Evolutionary conservation across 2,113 vertebrate genomes (phyloP), one percentile per base, ranked within the genome.

Genomic region (Charadrius vociferus): DNA sequence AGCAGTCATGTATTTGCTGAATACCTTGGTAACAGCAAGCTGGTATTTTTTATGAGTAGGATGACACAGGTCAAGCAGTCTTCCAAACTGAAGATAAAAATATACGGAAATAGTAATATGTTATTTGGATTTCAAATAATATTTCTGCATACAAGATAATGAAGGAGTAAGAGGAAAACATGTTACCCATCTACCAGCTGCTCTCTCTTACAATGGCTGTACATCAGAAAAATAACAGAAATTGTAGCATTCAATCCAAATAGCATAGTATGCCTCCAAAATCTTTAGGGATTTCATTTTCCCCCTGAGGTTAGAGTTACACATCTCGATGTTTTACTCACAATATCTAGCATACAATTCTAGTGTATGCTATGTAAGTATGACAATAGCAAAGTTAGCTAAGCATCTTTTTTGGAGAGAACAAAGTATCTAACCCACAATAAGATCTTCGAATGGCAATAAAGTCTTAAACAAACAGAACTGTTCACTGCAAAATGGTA

Each of bases 31-130:
- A 80, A 99, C 98, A 26, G 99, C 99, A 88, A 99, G 98, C 91
- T 99, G 99, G 92, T 99, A 99, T 95, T 99, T 99, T 97, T 99
- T 99, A 95, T 99, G 99, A 85, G 99, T 99, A 68, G 99, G 99
- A 90, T 99, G 99, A 93, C 99, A 99, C 59, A 99, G 89, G 84
- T 99, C 99, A 7, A 98, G 97, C 9, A 99, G 97, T 75, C 99
- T 99, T 86, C 99, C 99, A 92, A 98, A 99, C 99, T 99, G 75
- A 41, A 90, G 19, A 92, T 22, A 82, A 81, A 94, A 95, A 89
- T 32, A 53, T 1, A 85, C 6, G 95, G 22, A 81, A 92, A 79
- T 65, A 93, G 13, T 81, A 84, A 67, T 20, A 30, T 8, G 9
- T 21, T 79, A 84, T 67, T 65, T 26, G 77, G 17, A 22, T 41